phyloP scores from a whole-genome alignment of 2,797 vertebrate species.

The Hirundo rustica region DNA sequence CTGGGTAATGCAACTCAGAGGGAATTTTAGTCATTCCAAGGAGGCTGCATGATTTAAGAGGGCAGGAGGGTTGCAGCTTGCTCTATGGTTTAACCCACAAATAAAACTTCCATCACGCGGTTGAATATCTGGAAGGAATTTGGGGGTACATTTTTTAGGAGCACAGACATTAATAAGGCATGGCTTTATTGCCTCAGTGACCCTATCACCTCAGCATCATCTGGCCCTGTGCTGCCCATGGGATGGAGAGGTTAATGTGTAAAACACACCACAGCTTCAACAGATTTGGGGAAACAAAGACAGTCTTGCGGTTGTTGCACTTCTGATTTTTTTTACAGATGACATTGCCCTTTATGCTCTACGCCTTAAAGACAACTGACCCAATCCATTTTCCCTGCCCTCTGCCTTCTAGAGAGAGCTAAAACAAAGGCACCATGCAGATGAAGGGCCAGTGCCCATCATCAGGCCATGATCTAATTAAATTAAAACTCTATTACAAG shows the following conservation, averaged over 20 bases:
- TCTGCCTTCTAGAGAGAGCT: neutral
- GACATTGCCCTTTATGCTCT: neutral
- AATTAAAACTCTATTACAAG: neutral
- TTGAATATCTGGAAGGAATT: slow-evolving; percentile 58
- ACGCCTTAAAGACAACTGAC: neutral
- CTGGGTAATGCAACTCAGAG: slow-evolving; percentile 34
- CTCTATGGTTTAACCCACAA: slow-evolving; percentile 53
- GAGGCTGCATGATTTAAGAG: slow-evolving; percentile 45
- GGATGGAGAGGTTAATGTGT: slow-evolving; percentile 2
- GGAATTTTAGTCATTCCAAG: slow-evolving; percentile 21
- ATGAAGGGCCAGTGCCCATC: neutral
- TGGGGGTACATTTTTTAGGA: slow-evolving; percentile 33
- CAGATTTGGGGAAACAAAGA: neutral
- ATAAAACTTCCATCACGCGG: slow-evolving; percentile 29
- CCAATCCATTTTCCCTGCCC: neutral
- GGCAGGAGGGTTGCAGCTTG: slow-evolving; percentile 18
- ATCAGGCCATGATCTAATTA: neutral
- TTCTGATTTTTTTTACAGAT: neutral
- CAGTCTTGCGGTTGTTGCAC: neutral
- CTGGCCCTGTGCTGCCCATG: neutral
- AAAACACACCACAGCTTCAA: slow-evolving; percentile 28
- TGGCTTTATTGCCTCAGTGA: slow-evolving; percentile 25
- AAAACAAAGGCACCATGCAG: neutral
- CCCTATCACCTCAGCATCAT: slow-evolving; percentile 26
- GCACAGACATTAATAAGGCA: slow-evolving; percentile 11